Evolutionary conservation across 2,797 vertebrate species (phyloP).

Genomic region (Hyperoplus lanceolatus): DNA sequence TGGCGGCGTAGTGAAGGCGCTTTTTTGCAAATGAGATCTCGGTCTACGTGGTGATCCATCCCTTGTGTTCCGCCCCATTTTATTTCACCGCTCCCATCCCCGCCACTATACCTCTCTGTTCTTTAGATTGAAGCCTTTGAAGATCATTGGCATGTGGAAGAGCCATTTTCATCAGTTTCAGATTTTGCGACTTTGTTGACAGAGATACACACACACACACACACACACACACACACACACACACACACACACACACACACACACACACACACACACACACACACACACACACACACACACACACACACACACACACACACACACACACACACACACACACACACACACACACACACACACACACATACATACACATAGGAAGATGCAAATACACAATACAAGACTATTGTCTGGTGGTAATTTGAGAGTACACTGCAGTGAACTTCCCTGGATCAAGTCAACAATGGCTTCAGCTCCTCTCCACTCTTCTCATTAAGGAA

Average conservation of each 20-base stretch:
- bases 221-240: not conserved
- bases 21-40: conserved; percentile 77
- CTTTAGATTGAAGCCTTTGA: conserved; percentile 62
- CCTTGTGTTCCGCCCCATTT: conserved; percentile 58
- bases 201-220: not conserved
- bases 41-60: conserved; percentile 60
- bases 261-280: not conserved
- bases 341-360: not conserved
- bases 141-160: conserved; percentile 61
- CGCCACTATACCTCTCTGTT: not conserved
- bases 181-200: conserved; percentile 53
- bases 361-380: too few relatives aligned
- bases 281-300: not conserved
- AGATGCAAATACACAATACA: conserved; percentile 44
- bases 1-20: conserved; percentile 60
- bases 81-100: conserved; percentile 25
- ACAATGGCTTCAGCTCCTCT: conserved; percentile 9
- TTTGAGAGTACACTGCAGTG: conserved; percentile 22
- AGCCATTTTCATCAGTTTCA: conserved; percentile 53
- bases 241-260: not conserved
- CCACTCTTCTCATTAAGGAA: conserved; percentile 40
- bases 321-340: not conserved
- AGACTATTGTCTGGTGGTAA: conserved; percentile 30
- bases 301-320: not conserved
- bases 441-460: conserved; percentile 23